These are phyloP conservation scores for Tapera naevia DNA, from an alignment of 2,797 vertebrate genomes.

Conservation along the genomic window DNA sequence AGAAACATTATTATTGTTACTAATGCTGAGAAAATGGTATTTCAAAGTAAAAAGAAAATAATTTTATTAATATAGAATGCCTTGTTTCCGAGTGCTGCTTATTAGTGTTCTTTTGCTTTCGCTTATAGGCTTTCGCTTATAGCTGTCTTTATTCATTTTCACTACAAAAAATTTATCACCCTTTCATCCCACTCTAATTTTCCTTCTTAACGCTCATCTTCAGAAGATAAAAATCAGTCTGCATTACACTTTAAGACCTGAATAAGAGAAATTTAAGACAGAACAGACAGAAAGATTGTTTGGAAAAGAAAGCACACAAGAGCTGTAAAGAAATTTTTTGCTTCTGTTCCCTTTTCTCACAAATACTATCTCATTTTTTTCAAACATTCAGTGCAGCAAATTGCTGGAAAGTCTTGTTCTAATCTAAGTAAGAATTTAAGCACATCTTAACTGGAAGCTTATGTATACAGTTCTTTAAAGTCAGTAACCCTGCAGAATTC, in stretches of 20 bases:
- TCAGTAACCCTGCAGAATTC: neutral
- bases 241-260: neutral
- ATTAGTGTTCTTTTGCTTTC: conserved; percentile 3
- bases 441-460: neutral
- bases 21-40: conserved; percentile 16
- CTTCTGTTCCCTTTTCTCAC: neutral
- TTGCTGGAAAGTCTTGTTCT: neutral
- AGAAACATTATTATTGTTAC: conserved; percentile 23
- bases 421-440: neutral
- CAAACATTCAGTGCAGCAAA: neutral
- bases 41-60: conserved; percentile 20
- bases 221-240: neutral
- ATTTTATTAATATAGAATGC: conserved; percentile 17
- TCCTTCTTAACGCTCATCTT: conserved; percentile 26
- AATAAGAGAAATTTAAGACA: neutral
- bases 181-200: conserved; percentile 28
- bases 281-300: neutral
- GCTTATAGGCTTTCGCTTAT: neutral
- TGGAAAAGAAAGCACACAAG: neutral
- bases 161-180: conserved; percentile 13
- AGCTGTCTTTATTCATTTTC: conserved; percentile 46
- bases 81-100: neutral
- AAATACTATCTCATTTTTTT: neutral
- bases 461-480: neutral
- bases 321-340: neutral